A percentile compares a stretch with the other conserved stretches of the same genome.
phyloP scores from a whole-genome alignment of 2,888 invertebrate species.

The Heliconius aoede region DNA sequence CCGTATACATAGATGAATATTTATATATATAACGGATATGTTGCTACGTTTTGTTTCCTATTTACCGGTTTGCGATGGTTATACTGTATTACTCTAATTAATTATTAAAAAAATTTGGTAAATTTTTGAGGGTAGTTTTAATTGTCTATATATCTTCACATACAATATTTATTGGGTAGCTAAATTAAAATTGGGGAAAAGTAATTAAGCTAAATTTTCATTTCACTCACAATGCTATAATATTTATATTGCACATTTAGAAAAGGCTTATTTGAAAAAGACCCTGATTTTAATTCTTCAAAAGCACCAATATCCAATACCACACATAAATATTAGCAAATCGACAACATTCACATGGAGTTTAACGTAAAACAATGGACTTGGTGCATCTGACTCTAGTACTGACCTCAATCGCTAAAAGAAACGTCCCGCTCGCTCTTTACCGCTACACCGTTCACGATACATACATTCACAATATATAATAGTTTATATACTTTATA shows the following conservation, averaged over 20 bases:
- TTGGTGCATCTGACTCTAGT: constrained; percentile 35
- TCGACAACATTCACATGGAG: not conserved
- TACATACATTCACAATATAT: constrained; percentile 48
- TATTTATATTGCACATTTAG: not conserved
- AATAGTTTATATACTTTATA: constrained; percentile 29
- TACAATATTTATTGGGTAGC: not conserved
- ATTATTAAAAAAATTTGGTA: not conserved
- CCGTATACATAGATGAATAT: not conserved
- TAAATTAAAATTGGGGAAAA: not conserved
- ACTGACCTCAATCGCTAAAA: constrained; percentile 42
- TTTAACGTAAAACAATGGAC: not conserved
- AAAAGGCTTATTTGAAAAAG: not conserved
- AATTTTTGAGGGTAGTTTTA: not conserved
- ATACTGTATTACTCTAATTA: not conserved
- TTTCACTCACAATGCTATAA: not conserved
- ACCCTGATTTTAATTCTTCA: not conserved
- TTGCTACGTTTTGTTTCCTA: no score
- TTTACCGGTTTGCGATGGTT: not conserved
- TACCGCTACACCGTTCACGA: constrained; percentile 38
- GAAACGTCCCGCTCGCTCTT: constrained; percentile 40
- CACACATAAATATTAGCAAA: not conserved
- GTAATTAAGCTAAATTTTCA: no score
- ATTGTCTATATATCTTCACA: not conserved
- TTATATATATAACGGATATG: not conserved
- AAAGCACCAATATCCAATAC: not conserved